These are phyloP conservation scores for Hyla sarda DNA, from an alignment of 2,113 vertebrate species.

Conservation along the genomic window DNA sequence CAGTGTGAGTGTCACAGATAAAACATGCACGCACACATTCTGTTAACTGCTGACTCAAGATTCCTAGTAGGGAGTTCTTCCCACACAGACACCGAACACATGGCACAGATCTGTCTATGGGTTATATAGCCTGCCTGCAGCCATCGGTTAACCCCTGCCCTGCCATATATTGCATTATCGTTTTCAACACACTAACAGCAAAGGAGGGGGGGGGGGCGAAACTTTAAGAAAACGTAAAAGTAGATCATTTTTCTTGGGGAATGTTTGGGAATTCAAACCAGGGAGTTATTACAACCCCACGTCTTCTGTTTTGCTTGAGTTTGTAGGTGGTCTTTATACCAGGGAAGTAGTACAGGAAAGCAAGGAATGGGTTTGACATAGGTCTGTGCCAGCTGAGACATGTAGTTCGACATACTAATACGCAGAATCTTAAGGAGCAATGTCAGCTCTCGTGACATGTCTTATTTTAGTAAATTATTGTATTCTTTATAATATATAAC, in stretches of 20 bases:
- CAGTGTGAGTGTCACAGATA: conserved; percentile 50
- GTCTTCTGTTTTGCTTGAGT: conserved; percentile 39
- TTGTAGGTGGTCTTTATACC: conserved; percentile 36
- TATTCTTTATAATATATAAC: too few relatives aligned
- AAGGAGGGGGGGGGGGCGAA: not conserved
- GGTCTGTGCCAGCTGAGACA: too few relatives aligned
- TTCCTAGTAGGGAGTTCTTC: conserved; percentile 52
- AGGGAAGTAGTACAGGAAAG: not conserved
- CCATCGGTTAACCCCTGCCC: conserved; percentile 7
- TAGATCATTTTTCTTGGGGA: conserved; percentile 22
- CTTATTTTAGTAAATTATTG: too few relatives aligned
- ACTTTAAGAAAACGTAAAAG: not conserved
- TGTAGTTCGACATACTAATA: not conserved
- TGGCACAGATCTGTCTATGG: conserved; percentile 39
- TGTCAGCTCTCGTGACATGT: too few relatives aligned
- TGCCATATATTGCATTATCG: not conserved
- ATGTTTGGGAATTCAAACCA: conserved; percentile 37
- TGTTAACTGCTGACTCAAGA: conserved; percentile 56
- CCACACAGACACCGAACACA: conserved; percentile 54
- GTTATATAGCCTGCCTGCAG: conserved; percentile 14
- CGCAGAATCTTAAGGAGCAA: too few relatives aligned
- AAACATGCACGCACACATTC: conserved; percentile 38
- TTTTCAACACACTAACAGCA: not conserved
- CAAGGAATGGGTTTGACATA: not conserved
- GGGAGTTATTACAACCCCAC: conserved; percentile 29